These are phyloP conservation scores for Dryobota labecula DNA, from an alignment of 2,888 invertebrate genomes.

Conservation along the genomic window DNA sequence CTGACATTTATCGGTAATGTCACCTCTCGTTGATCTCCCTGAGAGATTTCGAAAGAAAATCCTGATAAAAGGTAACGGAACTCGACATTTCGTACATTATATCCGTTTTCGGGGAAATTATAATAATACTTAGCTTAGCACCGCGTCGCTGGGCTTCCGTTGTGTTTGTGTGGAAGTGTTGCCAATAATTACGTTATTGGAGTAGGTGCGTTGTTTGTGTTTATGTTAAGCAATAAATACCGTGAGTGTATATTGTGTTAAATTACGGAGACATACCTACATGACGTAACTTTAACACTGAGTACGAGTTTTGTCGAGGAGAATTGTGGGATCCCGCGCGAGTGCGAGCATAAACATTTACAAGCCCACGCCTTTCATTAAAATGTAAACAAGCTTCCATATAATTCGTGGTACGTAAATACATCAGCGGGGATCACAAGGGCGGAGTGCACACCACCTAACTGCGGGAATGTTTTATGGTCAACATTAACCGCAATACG, in stretches of 20 bases:
- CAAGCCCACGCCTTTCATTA: slow-evolving; percentile 81
- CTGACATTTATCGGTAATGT: slow-evolving; percentile 63
- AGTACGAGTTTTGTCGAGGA: slow-evolving; percentile 63
- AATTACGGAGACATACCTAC: slow-evolving; percentile 67
- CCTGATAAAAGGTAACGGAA: slow-evolving; percentile 59
- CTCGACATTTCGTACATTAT: slow-evolving; percentile 60
- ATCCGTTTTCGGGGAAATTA: slow-evolving; percentile 64
- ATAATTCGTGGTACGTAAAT: slow-evolving; percentile 81
- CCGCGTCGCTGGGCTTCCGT: slow-evolving; percentile 13
- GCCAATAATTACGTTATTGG: slow-evolving; percentile 48
- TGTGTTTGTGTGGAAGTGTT: slow-evolving; percentile 41
- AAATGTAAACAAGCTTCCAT: slow-evolving; percentile 85
- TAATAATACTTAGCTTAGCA: slow-evolving; percentile 38
- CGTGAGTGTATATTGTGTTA: slow-evolving; percentile 62
- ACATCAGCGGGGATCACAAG: slow-evolving; percentile 75
- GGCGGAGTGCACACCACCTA: slow-evolving; percentile 65
- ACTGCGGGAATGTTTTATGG: slow-evolving; percentile 77
- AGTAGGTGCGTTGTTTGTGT: slow-evolving; percentile 25
- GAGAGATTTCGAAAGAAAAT: slow-evolving; percentile 65
- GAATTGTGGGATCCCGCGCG: slow-evolving; percentile 68
- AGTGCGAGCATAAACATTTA: slow-evolving; percentile 78
- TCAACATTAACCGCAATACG: slow-evolving; percentile 78
- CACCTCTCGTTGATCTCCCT: slow-evolving; percentile 48
- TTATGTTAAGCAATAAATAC: slow-evolving; percentile 45
- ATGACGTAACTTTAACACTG: slow-evolving; percentile 68